These are phyloP conservation scores for Siniperca scherzeri DNA, from an alignment of 2,797 vertebrate genomes.

Conservation along the genomic window DNA sequence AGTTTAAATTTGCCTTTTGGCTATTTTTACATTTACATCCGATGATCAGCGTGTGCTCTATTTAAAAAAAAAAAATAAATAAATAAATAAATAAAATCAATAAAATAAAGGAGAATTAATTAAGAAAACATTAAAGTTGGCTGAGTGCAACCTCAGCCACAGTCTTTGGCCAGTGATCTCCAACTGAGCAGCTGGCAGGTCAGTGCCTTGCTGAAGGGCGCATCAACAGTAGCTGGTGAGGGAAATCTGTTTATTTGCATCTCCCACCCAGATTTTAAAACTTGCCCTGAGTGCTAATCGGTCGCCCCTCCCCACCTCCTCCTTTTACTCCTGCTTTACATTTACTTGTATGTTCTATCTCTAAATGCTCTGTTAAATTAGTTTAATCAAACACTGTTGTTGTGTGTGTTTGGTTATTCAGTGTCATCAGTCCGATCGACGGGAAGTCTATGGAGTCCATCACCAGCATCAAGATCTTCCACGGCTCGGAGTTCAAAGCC, in stretches of 20 bases:
- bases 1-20: not conserved
- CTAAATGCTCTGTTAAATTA: not conserved
- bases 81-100: no score
- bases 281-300: not conserved
- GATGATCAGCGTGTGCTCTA: not conserved
- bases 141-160: not conserved
- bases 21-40: not conserved
- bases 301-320: no score
- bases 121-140: not conserved
- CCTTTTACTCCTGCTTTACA: not conserved
- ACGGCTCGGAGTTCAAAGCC: conserved; percentile 97
- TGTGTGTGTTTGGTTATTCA: conserved; percentile 63
- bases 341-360: not conserved
- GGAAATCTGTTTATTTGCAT: conserved; percentile 1
- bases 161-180: not conserved
- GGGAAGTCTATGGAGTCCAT: conserved; percentile 98
- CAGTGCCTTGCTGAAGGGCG: conserved; percentile 15
- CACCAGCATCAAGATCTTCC: conserved; percentile 97
- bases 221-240: not conserved
- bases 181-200: conserved; percentile 24
- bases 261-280: not conserved
- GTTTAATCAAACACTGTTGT: not conserved
- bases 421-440: conserved; percentile 96
- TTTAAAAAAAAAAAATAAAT: no score
- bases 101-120: no score